Percentiles rank a stretch among this genome's conserved stretches.
These are phyloP conservation scores for Oncorhynchus nerka DNA, from an alignment of 2,113 vertebrate species.

Conservation along the genomic window DNA sequence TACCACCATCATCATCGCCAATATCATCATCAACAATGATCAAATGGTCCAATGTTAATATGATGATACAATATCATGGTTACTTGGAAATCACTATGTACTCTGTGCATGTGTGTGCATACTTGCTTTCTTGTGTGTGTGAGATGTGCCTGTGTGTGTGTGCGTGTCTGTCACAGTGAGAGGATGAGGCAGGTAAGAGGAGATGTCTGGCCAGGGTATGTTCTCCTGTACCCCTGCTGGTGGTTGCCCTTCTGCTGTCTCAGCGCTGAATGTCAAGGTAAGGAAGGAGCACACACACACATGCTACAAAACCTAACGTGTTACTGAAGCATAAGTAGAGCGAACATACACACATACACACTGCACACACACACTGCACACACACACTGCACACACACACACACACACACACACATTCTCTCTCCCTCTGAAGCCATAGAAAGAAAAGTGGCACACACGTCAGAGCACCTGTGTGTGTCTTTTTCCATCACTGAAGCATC, in stretches of 20 bases:
- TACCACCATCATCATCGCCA: not conserved
- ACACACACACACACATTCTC: not conserved
- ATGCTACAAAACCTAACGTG: too few relatives aligned
- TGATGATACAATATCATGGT: not conserved
- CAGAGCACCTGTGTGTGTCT: not conserved
- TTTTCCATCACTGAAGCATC: conserved; percentile 55
- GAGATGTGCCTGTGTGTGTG: too few relatives aligned
- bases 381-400: not conserved
- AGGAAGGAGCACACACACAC: not conserved
- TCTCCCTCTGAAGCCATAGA: too few relatives aligned
- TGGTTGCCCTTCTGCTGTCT: too few relatives aligned
- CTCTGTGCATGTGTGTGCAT: not conserved
- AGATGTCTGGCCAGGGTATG: conserved; percentile 2
- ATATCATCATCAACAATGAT: not conserved
- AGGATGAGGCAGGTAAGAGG: not conserved
- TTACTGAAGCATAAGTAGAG: too few relatives aligned
- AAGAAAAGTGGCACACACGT: not conserved
- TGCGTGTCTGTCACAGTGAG: not conserved
- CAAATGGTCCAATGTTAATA: too few relatives aligned
- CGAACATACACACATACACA: too few relatives aligned
- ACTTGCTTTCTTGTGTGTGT: not conserved
- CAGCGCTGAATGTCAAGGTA: too few relatives aligned
- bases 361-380: not conserved
- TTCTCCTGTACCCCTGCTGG: too few relatives aligned
- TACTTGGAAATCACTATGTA: not conserved